Base-by-base conservation (phyloP, 92 coral and sea anemone genomes). In the Parazoanthus darwini region DNA sequence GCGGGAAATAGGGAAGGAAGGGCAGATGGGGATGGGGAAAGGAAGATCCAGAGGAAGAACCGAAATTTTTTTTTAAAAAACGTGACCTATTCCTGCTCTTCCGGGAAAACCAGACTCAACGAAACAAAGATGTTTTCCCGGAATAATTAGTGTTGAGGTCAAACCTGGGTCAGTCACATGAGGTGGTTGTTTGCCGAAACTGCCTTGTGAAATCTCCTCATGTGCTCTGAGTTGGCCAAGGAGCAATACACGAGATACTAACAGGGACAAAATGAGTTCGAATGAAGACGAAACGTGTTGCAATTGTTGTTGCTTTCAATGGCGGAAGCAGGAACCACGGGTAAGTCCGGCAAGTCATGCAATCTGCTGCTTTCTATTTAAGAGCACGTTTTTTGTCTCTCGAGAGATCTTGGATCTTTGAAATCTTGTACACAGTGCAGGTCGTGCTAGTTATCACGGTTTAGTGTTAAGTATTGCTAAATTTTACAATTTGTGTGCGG, bases 151-250 rank as follows among this genome's bases (percentile, higher is more conserved):
- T 3, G 14, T 7, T 35, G 23, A 38, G 79, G 79, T 75, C 79
- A 38, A 15, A 36, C 79, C 11, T 75, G 50, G 22, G 79, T 75
- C 79, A 75, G 79, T 75, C 79, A 75, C 79, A 75, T 75, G 79
- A 13, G 14, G 10, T n/a, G 15, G 71, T 65, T 65, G 71, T 65
- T 44, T 44, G 50, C 8, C 50, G 8, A 44, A 22, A 65, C 71
- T 65, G 71, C 15, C 15, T 37, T 35, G 8, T 44, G 50, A 8
- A 44, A 5, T 44, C 8, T 5, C 5, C 6, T 44, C 8, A 8
- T 44, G 5, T 44, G 50, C 8, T 8, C 5, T 4, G 50, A 44
- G 22, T 36, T 75, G 11, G 37, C 18, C 14, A 38, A 16, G 29
- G 37, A 6, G 29, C 25, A 33, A 14, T 36, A 23, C 76, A 25